Evolutionary conservation across 1,140 invertebrate species (phyloP).

Genomic region (Lordiphosa stackelbergi): DNA sequence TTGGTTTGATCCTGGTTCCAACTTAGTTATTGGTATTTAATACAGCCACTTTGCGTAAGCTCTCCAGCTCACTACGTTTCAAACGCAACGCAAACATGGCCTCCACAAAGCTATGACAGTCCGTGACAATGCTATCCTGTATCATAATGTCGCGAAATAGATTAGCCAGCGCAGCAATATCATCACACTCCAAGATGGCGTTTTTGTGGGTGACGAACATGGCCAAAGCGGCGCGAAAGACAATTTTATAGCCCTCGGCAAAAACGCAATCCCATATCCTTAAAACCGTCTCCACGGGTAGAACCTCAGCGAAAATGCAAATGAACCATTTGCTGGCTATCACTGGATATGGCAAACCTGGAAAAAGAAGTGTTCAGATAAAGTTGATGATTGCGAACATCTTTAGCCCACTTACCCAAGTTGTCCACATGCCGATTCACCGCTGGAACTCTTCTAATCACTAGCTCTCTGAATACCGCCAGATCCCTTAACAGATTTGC

Average conservation of each 20-base stretch:
- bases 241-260: slow-evolving; percentile 91
- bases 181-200: slow-evolving; percentile 82
- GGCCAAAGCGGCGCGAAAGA: slow-evolving; percentile 88
- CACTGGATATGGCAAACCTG: slow-evolving; percentile 88
- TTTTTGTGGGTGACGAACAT: slow-evolving; percentile 84
- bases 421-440: slow-evolving; percentile 87
- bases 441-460: slow-evolving; percentile 87
- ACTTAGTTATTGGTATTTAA: slow-evolving; percentile 65
- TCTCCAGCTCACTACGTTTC: slow-evolving; percentile 80
- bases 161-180: slow-evolving; percentile 84
- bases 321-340: slow-evolving; percentile 96
- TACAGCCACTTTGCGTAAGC: slow-evolving; percentile 78
- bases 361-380: neutral
- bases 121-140: slow-evolving; percentile 82
- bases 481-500: slow-evolving; percentile 91
- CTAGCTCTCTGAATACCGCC: slow-evolving; percentile 90
- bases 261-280: slow-evolving; percentile 97
- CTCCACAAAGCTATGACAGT: slow-evolving; percentile 89
- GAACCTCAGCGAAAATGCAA: slow-evolving; percentile 93
- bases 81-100: slow-evolving; percentile 85
- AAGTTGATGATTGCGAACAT: no score
- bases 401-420: slow-evolving; percentile 78
- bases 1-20: slow-evolving; percentile 35
- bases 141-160: slow-evolving; percentile 84
- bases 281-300: slow-evolving; percentile 93